Evolutionary conservation across 2,797 vertebrate genomes (phyloP).

Genomic region (Crenuchus spilurus): DNA sequence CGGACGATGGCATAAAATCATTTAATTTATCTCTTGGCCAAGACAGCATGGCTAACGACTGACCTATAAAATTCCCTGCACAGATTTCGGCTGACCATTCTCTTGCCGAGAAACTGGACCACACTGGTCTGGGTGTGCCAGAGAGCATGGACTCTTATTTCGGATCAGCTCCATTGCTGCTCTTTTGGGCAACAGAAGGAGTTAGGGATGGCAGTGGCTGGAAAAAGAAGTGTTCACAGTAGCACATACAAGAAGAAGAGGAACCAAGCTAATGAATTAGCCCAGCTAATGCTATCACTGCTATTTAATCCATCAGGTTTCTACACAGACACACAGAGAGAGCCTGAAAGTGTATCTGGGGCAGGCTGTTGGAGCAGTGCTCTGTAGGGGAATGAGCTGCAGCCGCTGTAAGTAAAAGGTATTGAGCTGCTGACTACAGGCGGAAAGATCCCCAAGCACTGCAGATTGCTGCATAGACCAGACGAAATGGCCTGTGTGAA

Average conservation of each 20-base stretch:
- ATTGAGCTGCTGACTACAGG: slow-evolving; percentile 77
- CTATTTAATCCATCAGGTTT: slow-evolving; percentile 64
- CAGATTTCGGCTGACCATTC: background rate
- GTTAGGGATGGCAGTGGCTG: background rate
- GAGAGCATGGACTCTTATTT: background rate
- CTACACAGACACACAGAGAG: slow-evolving; percentile 40
- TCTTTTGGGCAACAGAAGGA: background rate
- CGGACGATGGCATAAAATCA: slow-evolving; percentile 58
- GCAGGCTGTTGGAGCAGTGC: slow-evolving; percentile 58
- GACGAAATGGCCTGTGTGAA: slow-evolving; percentile 2
- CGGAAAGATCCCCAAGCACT: slow-evolving; percentile 75
- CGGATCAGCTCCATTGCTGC: background rate
- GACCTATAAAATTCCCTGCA: slow-evolving; percentile 31
- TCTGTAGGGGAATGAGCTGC: slow-evolving; percentile 59
- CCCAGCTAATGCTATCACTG: slow-evolving; percentile 72
- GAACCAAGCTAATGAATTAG: slow-evolving; percentile 81
- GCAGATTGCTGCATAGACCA: slow-evolving; percentile 38
- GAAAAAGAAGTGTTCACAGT: slow-evolving; percentile 55
- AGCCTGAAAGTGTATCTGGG: slow-evolving; percentile 70
- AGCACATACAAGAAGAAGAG: slow-evolving; percentile 76
- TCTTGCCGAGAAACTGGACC: background rate
- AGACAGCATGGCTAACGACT: slow-evolving; percentile 63
- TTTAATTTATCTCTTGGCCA: slow-evolving; percentile 66
- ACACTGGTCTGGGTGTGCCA: slow-evolving; percentile 5
- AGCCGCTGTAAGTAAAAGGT: slow-evolving; percentile 77